phyloP scores from a whole-genome alignment of 1,140 invertebrate species.

The Drosophila ironensis region DNA sequence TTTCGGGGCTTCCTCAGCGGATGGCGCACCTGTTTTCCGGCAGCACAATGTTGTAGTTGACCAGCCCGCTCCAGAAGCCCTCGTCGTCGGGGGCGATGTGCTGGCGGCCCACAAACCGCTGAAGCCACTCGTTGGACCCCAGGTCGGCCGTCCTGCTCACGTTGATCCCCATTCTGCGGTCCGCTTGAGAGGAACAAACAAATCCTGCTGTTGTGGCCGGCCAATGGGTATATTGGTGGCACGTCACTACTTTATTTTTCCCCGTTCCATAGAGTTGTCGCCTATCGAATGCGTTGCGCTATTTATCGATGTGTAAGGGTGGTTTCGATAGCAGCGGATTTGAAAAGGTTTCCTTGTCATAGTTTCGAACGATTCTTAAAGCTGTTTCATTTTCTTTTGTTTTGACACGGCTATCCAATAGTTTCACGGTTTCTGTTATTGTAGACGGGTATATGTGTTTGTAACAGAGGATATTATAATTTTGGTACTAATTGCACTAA shows the following conservation, averaged over 20 bases:
- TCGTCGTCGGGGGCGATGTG: conserved; percentile 91
- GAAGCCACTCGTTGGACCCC: conserved; percentile 90
- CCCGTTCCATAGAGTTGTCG: background rate
- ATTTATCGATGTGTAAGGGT: background rate
- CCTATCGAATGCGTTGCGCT: background rate
- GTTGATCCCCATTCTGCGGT: conserved; percentile 91
- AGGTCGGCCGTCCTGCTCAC: conserved; percentile 92
- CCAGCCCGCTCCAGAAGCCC: conserved; percentile 95
- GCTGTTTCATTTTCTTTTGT: no score
- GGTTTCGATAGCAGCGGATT: background rate
- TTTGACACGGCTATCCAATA: no score
- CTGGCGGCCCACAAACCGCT: conserved; percentile 89
- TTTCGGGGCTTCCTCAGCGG: conserved; percentile 17
- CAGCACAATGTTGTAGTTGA: conserved; percentile 94
- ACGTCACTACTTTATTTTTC: conserved; percentile 11
- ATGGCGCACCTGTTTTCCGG: conserved; percentile 88
- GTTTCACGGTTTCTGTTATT: no score
- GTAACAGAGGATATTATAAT: no score
- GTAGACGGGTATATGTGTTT: no score
- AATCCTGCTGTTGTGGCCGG: conserved; percentile 6
- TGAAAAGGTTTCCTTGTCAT: background rate
- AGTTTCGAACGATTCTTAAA: no score
- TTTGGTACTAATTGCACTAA: no score
- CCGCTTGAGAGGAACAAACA: background rate
- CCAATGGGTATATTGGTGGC: conserved; percentile 17